phyloP scores from a whole-genome alignment of 2,797 vertebrate species.

The Leptodactylus fallax region DNA sequence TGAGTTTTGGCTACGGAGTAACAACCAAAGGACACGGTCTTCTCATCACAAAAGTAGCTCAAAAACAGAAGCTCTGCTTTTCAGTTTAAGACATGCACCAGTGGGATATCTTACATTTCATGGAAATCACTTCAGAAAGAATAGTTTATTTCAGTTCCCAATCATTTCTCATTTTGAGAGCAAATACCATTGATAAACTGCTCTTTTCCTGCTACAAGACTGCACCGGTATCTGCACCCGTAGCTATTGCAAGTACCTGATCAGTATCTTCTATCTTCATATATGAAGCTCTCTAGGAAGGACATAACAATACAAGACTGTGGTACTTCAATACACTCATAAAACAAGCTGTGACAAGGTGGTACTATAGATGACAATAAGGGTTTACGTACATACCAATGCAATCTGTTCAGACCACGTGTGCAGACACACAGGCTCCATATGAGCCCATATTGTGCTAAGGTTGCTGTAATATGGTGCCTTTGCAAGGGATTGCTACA shows the following conservation, averaged over 20 bases:
- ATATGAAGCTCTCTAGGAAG: neutral
- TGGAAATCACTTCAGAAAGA: constrained; percentile 50
- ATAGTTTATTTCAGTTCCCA: constrained; percentile 19
- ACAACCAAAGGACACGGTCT: constrained; percentile 56
- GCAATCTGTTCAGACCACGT: no score
- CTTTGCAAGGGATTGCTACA: no score
- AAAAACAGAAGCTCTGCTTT: constrained; percentile 63
- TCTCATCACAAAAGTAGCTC: constrained; percentile 58
- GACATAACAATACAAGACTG: neutral
- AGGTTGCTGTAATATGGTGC: no score
- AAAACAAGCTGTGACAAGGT: neutral
- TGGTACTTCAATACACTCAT: neutral
- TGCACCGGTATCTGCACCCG: neutral
- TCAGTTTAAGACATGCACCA: constrained; percentile 58
- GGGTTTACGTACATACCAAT: no score
- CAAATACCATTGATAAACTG: neutral
- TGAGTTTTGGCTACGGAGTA: constrained; percentile 45
- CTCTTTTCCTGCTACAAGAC: constrained; percentile 13
- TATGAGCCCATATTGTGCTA: no score
- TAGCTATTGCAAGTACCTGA: neutral
- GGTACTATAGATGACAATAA: neutral
- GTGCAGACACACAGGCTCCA: no score
- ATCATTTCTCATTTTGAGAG: neutral
- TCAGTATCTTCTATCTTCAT: neutral
- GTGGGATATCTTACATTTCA: constrained; percentile 56